phyloP scores from a whole-genome alignment of 2,797 vertebrate species.

The Rhincodon typus region DNA sequence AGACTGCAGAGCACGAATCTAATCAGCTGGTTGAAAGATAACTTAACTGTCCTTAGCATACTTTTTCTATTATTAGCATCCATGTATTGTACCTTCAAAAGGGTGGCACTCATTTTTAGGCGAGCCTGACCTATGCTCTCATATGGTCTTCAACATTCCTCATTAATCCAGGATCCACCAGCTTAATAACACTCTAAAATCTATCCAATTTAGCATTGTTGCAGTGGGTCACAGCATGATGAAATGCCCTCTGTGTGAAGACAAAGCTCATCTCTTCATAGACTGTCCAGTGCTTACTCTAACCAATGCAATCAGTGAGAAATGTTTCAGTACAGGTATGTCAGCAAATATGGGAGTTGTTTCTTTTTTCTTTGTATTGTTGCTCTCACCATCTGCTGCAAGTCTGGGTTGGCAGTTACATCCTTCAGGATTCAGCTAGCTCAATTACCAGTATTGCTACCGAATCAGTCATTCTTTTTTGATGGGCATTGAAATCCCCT shows the following conservation, averaged over 20 bases:
- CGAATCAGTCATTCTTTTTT: too few relatives aligned
- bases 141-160: neutral
- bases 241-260: neutral
- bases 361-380: too few relatives aligned
- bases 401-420: too few relatives aligned
- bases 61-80: neutral
- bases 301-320: too few relatives aligned
- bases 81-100: neutral
- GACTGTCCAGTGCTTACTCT: too few relatives aligned
- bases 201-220: neutral
- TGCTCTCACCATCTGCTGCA: too few relatives aligned
- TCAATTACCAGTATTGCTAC: too few relatives aligned
- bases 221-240: neutral
- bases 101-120: neutral
- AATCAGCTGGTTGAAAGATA: neutral
- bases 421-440: too few relatives aligned
- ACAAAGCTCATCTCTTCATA: too few relatives aligned
- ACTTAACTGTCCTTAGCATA: neutral
- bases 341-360: too few relatives aligned
- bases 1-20: neutral
- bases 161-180: neutral
- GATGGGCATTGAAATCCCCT: too few relatives aligned
- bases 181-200: neutral
- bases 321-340: too few relatives aligned
- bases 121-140: neutral